phyloP scores from a whole-genome alignment of 2,888 invertebrate species.

The Clivina fossor region DNA sequence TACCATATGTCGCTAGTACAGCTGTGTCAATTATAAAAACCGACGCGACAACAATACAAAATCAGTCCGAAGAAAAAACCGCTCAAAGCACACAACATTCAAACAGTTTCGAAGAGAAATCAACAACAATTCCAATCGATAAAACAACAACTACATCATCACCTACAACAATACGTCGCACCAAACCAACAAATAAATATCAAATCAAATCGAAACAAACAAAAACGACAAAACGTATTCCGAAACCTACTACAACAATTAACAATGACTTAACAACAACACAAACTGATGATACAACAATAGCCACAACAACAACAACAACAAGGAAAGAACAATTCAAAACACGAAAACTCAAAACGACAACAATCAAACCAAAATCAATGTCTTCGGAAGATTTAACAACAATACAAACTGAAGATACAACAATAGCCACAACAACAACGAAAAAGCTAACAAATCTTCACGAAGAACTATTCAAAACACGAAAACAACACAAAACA shows the following conservation, averaged over 20 bases:
- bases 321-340: slow-evolving; percentile 32
- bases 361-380: slow-evolving; percentile 13
- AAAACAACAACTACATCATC: background rate
- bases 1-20: slow-evolving; percentile 43
- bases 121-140: slow-evolving; percentile 12
- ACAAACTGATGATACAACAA: slow-evolving; percentile 21
- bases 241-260: background rate
- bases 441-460: slow-evolving; percentile 13
- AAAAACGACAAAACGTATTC: slow-evolving; percentile 6
- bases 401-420: slow-evolving; percentile 10
- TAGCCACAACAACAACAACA: slow-evolving; percentile 18
- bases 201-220: no score
- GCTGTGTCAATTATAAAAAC: slow-evolving; percentile 40
- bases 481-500: slow-evolving; percentile 16
- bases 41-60: slow-evolving; percentile 36
- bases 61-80: slow-evolving; percentile 3
- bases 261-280: slow-evolving; percentile 5
- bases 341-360: slow-evolving; percentile 17
- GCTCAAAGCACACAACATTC: slow-evolving; percentile 15
- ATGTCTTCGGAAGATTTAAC: slow-evolving; percentile 7
- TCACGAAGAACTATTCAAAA: slow-evolving; percentile 35
- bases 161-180: background rate
- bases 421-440: slow-evolving; percentile 25
- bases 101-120: slow-evolving; percentile 9
- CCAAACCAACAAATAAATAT: background rate